phyloP scores from a whole-genome alignment of 2,113 vertebrate species.

The Calyptomena viridis region DNA sequence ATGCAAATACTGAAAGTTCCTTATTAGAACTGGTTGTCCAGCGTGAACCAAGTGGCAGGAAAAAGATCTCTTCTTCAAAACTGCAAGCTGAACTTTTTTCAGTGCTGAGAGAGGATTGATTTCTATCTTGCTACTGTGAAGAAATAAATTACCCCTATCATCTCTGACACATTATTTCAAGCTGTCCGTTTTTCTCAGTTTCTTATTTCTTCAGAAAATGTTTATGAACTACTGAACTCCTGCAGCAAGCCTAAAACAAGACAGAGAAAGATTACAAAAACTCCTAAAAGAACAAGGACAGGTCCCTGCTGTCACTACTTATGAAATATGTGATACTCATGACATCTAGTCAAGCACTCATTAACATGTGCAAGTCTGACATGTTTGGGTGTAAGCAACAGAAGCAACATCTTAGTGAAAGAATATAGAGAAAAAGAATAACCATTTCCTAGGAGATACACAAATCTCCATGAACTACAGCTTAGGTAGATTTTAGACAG shows the following conservation, averaged over 20 bases:
- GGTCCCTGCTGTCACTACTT: not conserved
- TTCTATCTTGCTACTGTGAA: slow-evolving; percentile 18
- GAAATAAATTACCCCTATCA: slow-evolving; percentile 14
- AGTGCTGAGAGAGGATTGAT: slow-evolving; percentile 25
- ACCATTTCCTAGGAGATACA: not conserved
- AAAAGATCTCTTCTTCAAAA: slow-evolving; percentile 43
- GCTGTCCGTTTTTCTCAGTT: not conserved
- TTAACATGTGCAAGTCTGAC: not conserved
- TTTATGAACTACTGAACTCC: not conserved
- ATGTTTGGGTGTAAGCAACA: not conserved
- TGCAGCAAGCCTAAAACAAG: not conserved
- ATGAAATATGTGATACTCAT: not conserved
- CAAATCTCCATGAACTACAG: not conserved
- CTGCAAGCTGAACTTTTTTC: slow-evolving; percentile 56
- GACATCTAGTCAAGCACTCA: not conserved
- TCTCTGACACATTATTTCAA: slow-evolving; percentile 16
- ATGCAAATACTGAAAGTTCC: slow-evolving; percentile 75
- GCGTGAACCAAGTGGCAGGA: slow-evolving; percentile 25
- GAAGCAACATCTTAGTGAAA: not conserved
- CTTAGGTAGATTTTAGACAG: not conserved
- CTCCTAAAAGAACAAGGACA: not conserved
- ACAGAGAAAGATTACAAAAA: not conserved
- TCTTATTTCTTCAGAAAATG: not conserved
- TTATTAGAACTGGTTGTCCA: slow-evolving; percentile 57
- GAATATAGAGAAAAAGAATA: not conserved